Conservation (phyloP, 1,140 invertebrate genomes). For the Neodiprion fabricii region DNA sequence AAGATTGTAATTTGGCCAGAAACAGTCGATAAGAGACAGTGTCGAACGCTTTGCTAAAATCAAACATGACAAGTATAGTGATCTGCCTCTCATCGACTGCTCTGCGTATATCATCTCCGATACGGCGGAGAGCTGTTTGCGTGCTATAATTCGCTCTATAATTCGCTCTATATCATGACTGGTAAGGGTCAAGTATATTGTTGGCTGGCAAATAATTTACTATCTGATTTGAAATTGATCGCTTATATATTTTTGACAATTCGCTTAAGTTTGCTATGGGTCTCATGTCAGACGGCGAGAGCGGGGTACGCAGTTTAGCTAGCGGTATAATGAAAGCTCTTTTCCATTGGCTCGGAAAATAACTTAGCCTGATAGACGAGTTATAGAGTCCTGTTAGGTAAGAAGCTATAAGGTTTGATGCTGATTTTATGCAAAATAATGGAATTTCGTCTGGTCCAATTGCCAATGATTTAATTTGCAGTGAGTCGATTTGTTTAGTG, state of each 20-base stretch:
- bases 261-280: background rate
- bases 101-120: background rate
- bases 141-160: constrained; percentile 9
- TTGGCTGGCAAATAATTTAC: background rate
- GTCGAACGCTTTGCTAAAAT: no score
- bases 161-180: constrained; percentile 1
- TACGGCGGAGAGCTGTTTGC: background rate
- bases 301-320: background rate
- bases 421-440: background rate
- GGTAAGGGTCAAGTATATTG: background rate
- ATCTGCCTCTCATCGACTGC: background rate
- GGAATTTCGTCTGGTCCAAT: background rate
- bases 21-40: background rate
- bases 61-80: no score
- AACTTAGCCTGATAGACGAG: background rate
- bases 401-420: background rate
- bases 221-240: background rate
- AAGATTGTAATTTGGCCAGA: background rate
- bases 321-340: background rate
- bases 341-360: background rate
- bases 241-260: background rate
- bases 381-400: background rate
- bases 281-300: background rate
- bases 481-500: background rate
- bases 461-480: background rate